Evolutionary conservation across 2,888 invertebrate genomes (phyloP).

Genomic region (Cyaniris semiargus): DNA sequence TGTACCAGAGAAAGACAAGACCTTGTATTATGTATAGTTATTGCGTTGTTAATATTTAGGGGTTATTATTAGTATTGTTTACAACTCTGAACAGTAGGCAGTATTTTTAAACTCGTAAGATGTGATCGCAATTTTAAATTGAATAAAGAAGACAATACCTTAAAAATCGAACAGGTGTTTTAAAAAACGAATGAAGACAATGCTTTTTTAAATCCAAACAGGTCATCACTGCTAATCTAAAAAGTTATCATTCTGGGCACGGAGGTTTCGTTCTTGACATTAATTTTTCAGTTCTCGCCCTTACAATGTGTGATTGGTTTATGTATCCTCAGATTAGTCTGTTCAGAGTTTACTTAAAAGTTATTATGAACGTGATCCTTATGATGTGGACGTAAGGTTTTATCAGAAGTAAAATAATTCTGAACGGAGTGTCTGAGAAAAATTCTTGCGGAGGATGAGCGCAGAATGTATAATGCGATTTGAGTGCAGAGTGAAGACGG

Average conservation of each 20-base stretch:
- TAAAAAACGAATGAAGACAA: conserved; percentile 4
- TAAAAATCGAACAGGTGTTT: conserved; percentile 1
- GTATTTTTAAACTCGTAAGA: background rate
- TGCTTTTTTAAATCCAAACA: conserved; percentile 7
- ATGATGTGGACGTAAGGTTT: background rate
- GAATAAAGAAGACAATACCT: conserved; percentile 3
- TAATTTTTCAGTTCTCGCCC: conserved; percentile 42
- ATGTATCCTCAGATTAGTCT: conserved; percentile 51
- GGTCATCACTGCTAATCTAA: conserved; percentile 4
- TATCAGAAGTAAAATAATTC: background rate
- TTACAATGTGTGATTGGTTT: conserved; percentile 54
- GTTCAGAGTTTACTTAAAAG: background rate
- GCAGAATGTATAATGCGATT: background rate
- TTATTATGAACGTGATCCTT: background rate
- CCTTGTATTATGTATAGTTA: no score
- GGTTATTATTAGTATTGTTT: background rate
- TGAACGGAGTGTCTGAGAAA: conserved; percentile 46
- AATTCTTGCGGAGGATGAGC: conserved; percentile 43
- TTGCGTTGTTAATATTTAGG: no score
- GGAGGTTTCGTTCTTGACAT: conserved; percentile 43
- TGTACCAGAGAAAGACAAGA: no score
- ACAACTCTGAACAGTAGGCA: background rate
- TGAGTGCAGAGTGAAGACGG: background rate
- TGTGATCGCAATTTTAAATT: background rate
- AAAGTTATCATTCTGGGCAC: conserved; percentile 42